phyloP scores from a whole-genome alignment of 1,140 invertebrate genomes.

The Pygmarrhopalites habei region DNA sequence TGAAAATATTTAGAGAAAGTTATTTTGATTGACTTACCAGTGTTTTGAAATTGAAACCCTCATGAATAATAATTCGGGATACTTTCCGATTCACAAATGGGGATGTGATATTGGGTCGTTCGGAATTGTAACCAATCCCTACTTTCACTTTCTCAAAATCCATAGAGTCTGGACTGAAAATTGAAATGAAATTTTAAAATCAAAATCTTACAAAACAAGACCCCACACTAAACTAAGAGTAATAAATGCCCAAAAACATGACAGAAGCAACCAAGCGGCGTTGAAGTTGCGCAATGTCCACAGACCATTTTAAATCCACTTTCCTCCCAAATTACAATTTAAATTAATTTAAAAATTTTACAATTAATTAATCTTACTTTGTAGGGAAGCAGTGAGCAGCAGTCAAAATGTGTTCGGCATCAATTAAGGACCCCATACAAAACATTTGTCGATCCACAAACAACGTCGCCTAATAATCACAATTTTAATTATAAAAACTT shows the following conservation, averaged over 20 bases:
- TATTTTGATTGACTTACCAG: slow-evolving; percentile 61
- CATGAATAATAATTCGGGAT: slow-evolving; percentile 71
- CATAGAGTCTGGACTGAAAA: slow-evolving; percentile 71
- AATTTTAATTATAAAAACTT: not conserved
- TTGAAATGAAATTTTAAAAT: slow-evolving; percentile 15
- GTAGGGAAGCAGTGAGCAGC: slow-evolving; percentile 81
- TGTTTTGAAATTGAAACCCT: slow-evolving; percentile 72
- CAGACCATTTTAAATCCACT: not conserved
- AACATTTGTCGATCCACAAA: slow-evolving; percentile 77
- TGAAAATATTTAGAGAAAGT: too few relatives aligned
- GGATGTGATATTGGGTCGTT: slow-evolving; percentile 60
- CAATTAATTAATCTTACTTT: slow-evolving; percentile 6
- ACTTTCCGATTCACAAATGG: slow-evolving; percentile 67
- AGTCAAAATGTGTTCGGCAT: slow-evolving; percentile 70
- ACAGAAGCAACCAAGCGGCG: too few relatives aligned
- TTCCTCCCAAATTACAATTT: not conserved
- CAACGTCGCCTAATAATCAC: slow-evolving; percentile 44
- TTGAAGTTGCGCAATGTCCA: too few relatives aligned
- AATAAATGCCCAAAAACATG: not conserved
- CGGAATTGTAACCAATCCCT: slow-evolving; percentile 71
- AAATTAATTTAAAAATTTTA: not conserved
- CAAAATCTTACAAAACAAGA: not conserved
- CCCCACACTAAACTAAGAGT: not conserved
- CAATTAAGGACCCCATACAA: slow-evolving; percentile 82
- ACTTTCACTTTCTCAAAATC: slow-evolving; percentile 73